Percentiles rank a stretch among this genome's conserved stretches.
Conservation (phyloP, 2,888 invertebrate genomes). For the Cristatella mucedo region DNA sequence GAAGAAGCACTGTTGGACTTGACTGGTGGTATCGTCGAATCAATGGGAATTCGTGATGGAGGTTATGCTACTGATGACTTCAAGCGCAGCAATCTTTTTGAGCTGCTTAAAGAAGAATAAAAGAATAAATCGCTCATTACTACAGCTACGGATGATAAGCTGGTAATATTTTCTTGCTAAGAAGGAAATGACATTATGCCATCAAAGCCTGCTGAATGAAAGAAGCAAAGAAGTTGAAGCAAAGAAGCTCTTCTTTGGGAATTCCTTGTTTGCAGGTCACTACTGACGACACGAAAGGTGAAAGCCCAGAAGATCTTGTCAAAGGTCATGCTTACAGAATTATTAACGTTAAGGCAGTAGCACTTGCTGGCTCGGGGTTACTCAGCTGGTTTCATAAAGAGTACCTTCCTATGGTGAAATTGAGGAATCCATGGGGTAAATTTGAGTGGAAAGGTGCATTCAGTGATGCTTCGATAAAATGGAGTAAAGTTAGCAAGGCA, state of each 20-base stretch:
- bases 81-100: slow-evolving; percentile 40
- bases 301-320: slow-evolving; percentile 44
- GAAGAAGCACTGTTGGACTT: slow-evolving; percentile 48
- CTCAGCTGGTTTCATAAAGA: slow-evolving; percentile 39
- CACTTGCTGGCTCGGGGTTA: slow-evolving; percentile 31
- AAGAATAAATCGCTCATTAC: slow-evolving; percentile 46
- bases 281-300: slow-evolving; percentile 44
- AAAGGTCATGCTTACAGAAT: slow-evolving; percentile 49
- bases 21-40: slow-evolving; percentile 48
- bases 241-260: no score
- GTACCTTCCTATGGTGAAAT: slow-evolving; percentile 44
- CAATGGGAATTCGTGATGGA: slow-evolving; percentile 39
- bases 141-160: no score
- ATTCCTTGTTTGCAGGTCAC: no score
- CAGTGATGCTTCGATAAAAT: slow-evolving; percentile 46
- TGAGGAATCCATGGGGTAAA: slow-evolving; percentile 48
- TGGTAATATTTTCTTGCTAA: no score
- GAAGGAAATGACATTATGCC: no score
- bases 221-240: no score
- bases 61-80: slow-evolving; percentile 33
- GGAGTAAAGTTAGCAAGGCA: slow-evolving; percentile 42
- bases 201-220: no score
- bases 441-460: slow-evolving; percentile 48
- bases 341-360: slow-evolving; percentile 43
- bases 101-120: slow-evolving; percentile 42